Conservation (phyloP, 2,113 vertebrate species). For the Microcebus tavaratra region DNA sequence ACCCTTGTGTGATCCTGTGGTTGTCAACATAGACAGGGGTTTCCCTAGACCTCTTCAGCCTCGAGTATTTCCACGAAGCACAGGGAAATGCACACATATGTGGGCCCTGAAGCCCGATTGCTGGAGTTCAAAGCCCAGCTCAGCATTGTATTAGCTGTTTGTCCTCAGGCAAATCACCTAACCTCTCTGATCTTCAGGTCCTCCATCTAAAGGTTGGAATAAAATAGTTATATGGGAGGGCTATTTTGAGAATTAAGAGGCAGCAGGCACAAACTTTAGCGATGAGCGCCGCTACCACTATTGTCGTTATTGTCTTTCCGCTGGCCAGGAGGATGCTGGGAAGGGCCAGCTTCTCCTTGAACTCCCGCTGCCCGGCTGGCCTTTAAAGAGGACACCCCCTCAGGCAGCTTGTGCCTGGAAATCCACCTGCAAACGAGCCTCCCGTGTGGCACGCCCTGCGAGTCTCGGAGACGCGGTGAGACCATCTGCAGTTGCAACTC, state of each 20-base stretch:
- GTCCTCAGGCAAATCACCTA: not conserved
- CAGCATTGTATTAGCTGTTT: not conserved
- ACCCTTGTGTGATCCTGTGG: rapidly evolving
- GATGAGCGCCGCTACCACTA: rapidly evolving
- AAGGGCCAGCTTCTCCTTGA: not conserved
- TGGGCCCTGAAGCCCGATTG: rapidly evolving
- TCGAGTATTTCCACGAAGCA: rapidly evolving
- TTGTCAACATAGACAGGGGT: rapidly evolving
- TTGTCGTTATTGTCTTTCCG: not conserved
- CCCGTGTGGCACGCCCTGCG: not conserved
- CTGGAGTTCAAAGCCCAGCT: not conserved
- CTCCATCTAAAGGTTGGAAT: not conserved
- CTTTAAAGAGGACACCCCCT: not conserved
- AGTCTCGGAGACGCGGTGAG: not conserved
- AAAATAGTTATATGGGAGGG: rapidly evolving
- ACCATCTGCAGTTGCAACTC: not conserved
- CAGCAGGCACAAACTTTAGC: rapidly evolving
- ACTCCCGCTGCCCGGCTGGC: not conserved
- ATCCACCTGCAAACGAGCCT: not conserved
- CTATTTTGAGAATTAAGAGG: not conserved
- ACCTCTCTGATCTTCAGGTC: not conserved
- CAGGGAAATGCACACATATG: rapidly evolving
- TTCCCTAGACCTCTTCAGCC: not conserved
- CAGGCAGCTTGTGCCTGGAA: not conserved
- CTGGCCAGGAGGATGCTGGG: not conserved